These are phyloP conservation scores for Diuraphis noxia DNA, from an alignment of 1,140 invertebrate species.

Conservation along the genomic window DNA sequence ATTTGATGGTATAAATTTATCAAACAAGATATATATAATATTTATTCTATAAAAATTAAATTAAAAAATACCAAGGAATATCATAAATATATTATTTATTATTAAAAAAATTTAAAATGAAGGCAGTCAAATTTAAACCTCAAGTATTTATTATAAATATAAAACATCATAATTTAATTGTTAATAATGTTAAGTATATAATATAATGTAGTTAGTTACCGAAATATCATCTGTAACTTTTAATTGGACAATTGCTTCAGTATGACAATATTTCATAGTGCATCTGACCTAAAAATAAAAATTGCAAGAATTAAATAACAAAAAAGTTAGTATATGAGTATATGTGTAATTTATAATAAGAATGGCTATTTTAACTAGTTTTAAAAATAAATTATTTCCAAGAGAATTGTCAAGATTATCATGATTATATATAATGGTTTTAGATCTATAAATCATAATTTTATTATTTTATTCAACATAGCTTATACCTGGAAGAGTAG, in stretches of 20 bases:
- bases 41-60: neutral
- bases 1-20: neutral
- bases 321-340: neutral
- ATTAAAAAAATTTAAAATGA: neutral
- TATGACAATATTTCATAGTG: slow-evolving; percentile 40
- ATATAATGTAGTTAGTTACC: neutral
- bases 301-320: neutral
- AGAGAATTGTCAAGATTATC: neutral
- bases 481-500: neutral
- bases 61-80: neutral
- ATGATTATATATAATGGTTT: neutral
- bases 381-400: neutral
- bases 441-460: neutral
- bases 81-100: neutral
- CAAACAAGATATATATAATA: neutral
- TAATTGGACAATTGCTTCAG: neutral
- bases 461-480: neutral
- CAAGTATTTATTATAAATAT: neutral
- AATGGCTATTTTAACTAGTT: neutral
- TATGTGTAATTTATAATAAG: too few species aligned
- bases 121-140: neutral
- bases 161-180: too few species aligned
- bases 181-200: neutral
- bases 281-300: slow-evolving; percentile 32
- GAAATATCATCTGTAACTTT: slow-evolving; percentile 41